phyloP scores from a whole-genome alignment of 2,797 vertebrate genomes.

The Chelon labrosus region DNA sequence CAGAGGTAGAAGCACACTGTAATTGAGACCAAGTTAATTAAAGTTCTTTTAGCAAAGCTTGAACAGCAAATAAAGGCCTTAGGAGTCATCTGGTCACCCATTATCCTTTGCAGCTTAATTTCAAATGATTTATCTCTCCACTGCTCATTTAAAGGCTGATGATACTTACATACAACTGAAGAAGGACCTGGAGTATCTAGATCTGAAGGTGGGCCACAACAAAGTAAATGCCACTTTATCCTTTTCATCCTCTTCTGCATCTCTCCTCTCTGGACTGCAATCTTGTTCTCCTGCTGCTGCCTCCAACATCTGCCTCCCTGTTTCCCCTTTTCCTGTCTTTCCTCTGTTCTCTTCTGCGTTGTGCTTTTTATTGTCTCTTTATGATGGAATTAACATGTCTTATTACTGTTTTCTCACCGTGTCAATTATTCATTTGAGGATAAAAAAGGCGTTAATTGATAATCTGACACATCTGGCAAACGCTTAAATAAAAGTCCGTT shows the following conservation, averaged over 20 bases:
- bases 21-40: slow-evolving; percentile 64
- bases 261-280: slow-evolving; percentile 58
- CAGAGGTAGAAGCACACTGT: slow-evolving; percentile 53
- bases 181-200: slow-evolving; percentile 99
- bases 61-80: slow-evolving; percentile 53
- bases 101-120: slow-evolving; percentile 75
- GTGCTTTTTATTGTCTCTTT: slow-evolving; percentile 53
- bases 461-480: slow-evolving; percentile 10
- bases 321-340: slow-evolving; percentile 37
- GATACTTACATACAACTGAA: slow-evolving; percentile 99
- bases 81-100: slow-evolving; percentile 65
- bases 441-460: neutral
- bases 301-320: slow-evolving; percentile 62
- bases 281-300: slow-evolving; percentile 54
- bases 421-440: slow-evolving; percentile 18
- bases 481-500: neutral
- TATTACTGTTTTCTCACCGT: slow-evolving; percentile 28
- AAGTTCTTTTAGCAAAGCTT: slow-evolving; percentile 58
- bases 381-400: slow-evolving; percentile 47
- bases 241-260: slow-evolving; percentile 58
- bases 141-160: slow-evolving; percentile 91
- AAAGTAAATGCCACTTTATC: slow-evolving; percentile 70
- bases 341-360: slow-evolving; percentile 59
- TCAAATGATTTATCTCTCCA: slow-evolving; percentile 84
- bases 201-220: slow-evolving; percentile 93